phyloP scores from a whole-genome alignment of 2,888 invertebrate species.

The Drosophila demipolita region DNA sequence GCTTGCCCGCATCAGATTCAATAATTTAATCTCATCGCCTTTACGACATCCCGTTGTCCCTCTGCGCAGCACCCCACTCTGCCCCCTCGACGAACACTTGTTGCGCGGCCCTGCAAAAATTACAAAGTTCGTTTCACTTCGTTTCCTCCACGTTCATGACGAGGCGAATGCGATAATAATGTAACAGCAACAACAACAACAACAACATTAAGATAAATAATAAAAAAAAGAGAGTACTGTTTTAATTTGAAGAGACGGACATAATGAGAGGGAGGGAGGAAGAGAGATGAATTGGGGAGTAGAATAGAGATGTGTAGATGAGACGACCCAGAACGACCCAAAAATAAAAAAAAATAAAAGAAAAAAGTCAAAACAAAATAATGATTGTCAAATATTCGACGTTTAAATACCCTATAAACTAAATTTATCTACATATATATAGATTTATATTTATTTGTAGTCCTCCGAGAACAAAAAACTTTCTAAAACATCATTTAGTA shows the following conservation, averaged over 20 bases:
- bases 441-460: too few relatives aligned
- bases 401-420: slow-evolving; percentile 38
- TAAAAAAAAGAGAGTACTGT: slow-evolving; percentile 12
- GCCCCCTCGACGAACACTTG: slow-evolving; percentile 1
- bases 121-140: slow-evolving; percentile 73
- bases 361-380: slow-evolving; percentile 8
- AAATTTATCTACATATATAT: background rate
- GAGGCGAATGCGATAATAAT: slow-evolving; percentile 65
- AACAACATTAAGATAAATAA: slow-evolving; percentile 39
- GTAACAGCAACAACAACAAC: slow-evolving; percentile 36
- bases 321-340: slow-evolving; percentile 33
- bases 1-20: slow-evolving; percentile 58
- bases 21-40: slow-evolving; percentile 52
- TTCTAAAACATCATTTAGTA: too few relatives aligned
- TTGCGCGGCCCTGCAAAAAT: slow-evolving; percentile 55
- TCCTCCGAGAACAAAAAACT: too few relatives aligned
- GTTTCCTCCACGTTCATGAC: slow-evolving; percentile 36
- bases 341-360: slow-evolving; percentile 21
- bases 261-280: slow-evolving; percentile 2
- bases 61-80: too few relatives aligned
- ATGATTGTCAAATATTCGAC: background rate
- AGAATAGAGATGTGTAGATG: slow-evolving; percentile 12
- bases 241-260: slow-evolving; percentile 36
- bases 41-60: background rate
- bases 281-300: background rate